Evolutionary conservation across 1,140 invertebrate species (phyloP).

Genomic region (Kradibia gibbosae): DNA sequence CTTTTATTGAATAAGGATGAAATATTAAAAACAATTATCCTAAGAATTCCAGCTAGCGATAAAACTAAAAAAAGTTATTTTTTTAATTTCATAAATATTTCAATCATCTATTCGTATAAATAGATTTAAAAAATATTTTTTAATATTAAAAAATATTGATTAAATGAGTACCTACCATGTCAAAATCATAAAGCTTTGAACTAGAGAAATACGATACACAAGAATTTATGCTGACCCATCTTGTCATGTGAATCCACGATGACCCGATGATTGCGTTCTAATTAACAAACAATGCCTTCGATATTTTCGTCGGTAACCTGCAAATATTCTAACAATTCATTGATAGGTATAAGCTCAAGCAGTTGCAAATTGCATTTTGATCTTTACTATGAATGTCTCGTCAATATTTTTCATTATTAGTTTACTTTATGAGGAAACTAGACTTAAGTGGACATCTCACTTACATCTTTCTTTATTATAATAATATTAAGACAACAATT

Average conservation of each 20-base stretch:
- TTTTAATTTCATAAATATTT: too few species aligned
- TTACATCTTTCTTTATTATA: neutral
- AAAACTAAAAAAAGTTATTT: too few species aligned
- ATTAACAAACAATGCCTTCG: constrained; percentile 52
- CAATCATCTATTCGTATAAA: too few species aligned
- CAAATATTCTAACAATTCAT: neutral
- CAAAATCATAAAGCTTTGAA: neutral
- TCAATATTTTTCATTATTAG: neutral
- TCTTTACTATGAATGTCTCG: neutral
- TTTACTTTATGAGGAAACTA: too few species aligned
- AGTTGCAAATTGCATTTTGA: neutral
- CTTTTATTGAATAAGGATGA: neutral
- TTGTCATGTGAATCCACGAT: constrained; percentile 47
- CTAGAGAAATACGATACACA: constrained; percentile 14
- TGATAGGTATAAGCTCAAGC: neutral
- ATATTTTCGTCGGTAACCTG: neutral
- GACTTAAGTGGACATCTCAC: too few species aligned
- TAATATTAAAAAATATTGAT: neutral
- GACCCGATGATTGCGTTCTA: constrained; percentile 16
- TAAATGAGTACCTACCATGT: neutral
- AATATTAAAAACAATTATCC: neutral
- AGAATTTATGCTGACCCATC: constrained; percentile 36
- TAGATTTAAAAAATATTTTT: too few species aligned
- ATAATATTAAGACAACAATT: too few species aligned
- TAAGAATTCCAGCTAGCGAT: neutral